Conservation (phyloP, 2,888 invertebrate genomes). For the Leucoma salicis region DNA sequence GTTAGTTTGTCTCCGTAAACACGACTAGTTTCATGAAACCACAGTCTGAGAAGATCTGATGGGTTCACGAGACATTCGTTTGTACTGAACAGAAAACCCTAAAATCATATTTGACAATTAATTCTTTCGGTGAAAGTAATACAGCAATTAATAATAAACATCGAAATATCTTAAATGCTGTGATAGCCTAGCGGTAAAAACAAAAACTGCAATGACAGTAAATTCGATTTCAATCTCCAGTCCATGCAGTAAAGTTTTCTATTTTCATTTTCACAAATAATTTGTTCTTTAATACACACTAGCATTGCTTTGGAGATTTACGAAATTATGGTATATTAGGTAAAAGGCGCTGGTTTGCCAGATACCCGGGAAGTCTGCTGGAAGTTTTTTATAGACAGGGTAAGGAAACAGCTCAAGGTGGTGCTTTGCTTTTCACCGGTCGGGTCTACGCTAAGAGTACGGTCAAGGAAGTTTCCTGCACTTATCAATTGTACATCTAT, state of each 20-base stretch:
- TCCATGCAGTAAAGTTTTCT: too few species aligned
- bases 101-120: constrained; percentile 8
- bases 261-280: too few species aligned
- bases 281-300: too few species aligned
- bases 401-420: constrained; percentile 93
- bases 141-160: too few species aligned
- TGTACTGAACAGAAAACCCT: constrained; percentile 95
- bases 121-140: too few species aligned
- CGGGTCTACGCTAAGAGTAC: constrained; percentile 93
- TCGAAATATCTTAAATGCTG: too few species aligned
- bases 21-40: constrained; percentile 96
- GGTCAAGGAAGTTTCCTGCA: constrained; percentile 97
- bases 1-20: constrained; percentile 97
- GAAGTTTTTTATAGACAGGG: constrained; percentile 98
- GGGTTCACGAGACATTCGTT: constrained; percentile 92
- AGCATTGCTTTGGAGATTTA: too few species aligned
- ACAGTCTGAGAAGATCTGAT: constrained; percentile 92
- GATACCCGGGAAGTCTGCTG: constrained; percentile 98
- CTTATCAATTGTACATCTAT: constrained; percentile 97
- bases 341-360: constrained; percentile 93
- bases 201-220: too few species aligned
- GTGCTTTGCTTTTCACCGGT: constrained; percentile 99
- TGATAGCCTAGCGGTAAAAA: too few species aligned
- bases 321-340: too few species aligned
- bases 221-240: too few species aligned